Evolutionary conservation across 2,113 vertebrate genomes (phyloP).

Genomic region (Tonatia bakeri): DNA sequence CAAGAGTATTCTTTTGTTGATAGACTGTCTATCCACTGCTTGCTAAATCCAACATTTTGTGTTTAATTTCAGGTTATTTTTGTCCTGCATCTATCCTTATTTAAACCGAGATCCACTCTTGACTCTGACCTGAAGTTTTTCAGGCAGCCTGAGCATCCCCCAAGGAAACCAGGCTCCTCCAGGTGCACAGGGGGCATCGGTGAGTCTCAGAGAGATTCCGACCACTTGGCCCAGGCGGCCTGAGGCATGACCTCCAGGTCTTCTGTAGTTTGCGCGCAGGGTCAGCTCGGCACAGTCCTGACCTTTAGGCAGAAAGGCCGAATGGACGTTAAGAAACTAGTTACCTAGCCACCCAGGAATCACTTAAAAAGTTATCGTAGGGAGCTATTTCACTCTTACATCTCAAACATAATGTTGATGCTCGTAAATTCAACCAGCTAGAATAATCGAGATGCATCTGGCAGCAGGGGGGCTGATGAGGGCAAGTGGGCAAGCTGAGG

Average conservation of each 20-base stretch:
- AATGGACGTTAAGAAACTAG: not conserved
- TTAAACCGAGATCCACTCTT: not conserved
- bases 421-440: not conserved
- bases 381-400: not conserved
- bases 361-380: not conserved
- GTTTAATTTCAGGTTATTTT: constrained; percentile 38
- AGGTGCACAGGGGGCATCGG: accelerated
- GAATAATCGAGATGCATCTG: not conserved
- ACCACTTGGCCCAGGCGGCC: not conserved
- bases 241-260: not conserved
- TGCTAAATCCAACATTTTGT: not conserved
- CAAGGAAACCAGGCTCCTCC: not conserved
- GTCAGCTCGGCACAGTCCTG: not conserved
- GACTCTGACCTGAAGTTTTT: not conserved
- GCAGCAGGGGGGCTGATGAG: not conserved
- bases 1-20: not conserved
- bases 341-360: not conserved
- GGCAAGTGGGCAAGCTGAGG: not conserved
- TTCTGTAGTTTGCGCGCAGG: not conserved
- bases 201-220: not conserved
- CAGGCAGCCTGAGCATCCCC: not conserved
- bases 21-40: not conserved
- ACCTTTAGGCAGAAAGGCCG: not conserved
- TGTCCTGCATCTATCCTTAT: not conserved
- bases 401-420: not conserved